phyloP scores from a whole-genome alignment of 2,888 invertebrate species.

The Lasioglossum leucozonium region DNA sequence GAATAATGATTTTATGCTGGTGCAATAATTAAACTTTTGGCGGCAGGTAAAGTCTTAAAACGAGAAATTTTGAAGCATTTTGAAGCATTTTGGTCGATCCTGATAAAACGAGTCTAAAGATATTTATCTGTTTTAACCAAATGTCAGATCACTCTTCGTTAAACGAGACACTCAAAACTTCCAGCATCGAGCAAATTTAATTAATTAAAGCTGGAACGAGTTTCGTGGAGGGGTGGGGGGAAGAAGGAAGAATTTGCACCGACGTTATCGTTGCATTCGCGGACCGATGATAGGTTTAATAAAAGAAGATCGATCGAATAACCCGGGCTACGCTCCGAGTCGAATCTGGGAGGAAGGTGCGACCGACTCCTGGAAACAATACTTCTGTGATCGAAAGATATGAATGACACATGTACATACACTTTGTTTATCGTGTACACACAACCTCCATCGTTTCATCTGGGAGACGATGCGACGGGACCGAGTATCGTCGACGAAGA shows the following conservation, averaged over 20 bases:
- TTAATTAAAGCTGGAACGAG: not conserved
- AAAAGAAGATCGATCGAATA: not conserved
- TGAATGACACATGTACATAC: slow-evolving; percentile 50
- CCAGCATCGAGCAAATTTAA: not conserved
- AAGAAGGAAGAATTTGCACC: not conserved
- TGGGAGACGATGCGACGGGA: slow-evolving; percentile 43
- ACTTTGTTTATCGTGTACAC: slow-evolving; percentile 58
- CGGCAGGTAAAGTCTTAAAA: not conserved
- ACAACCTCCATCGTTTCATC: slow-evolving; percentile 46
- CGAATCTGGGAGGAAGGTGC: slow-evolving; percentile 11
- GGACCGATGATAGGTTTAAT: not conserved
- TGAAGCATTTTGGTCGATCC: not conserved
- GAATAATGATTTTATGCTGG: not conserved
- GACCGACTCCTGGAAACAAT: slow-evolving; percentile 29
- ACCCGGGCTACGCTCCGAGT: not conserved
- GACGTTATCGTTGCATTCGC: not conserved
- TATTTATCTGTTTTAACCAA: not conserved
- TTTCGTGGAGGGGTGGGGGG: not conserved
- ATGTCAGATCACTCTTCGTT: not conserved
- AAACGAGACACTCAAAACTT: not conserved
- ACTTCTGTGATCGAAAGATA: slow-evolving; percentile 63
- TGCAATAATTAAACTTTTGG: not conserved
- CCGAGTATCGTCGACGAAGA: slow-evolving; percentile 48
- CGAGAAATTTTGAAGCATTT: not conserved
- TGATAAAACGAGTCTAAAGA: not conserved